Base-by-base conservation (phyloP, 2,113 vertebrate species). In the Paraplagusia blochii region DNA sequence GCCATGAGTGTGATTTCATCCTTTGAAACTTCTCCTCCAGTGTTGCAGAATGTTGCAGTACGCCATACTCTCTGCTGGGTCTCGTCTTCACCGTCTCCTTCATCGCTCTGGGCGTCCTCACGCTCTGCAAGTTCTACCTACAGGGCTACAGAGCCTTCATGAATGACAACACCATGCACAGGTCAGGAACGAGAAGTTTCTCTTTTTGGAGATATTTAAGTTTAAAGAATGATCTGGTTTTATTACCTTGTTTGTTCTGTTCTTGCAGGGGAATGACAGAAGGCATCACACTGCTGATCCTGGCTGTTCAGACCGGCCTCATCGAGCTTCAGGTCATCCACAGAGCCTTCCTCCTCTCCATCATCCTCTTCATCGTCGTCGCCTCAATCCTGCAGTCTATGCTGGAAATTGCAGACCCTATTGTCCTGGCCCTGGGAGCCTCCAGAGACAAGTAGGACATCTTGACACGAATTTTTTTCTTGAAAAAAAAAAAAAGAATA, bases 321-420 rank as follows among this genome's bases (percentile, higher is more conserved):
- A 99, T 98, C 55, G 96, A 98, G 72, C 90, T 98, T 15, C 97
- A 98, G 86, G 95, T 99, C 19, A 96, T 99, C 55, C 96, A 99
- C 81, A 88, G 96, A 77, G 97, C 97, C 0, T 99, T 99, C 87
- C 93, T 98, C 39, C 95, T 99, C 72, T 97, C 95, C 84, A 99
- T 99, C 79, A 94, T 99, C 85, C 95, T 99, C 68, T 99, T 98
- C 87, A 98, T 99, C 45, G 95, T 98, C 17, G 96, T 99, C 19
- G 96, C 96, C 16, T 99, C 97, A 66, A 97, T 98, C 61, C 91
- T 99, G 10, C 97, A 99, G 88, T 98, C 96, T 38, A 98, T 99
- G 97, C 81, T 99, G 83, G 96, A 99, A 88, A 99, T 99, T 7
- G 96, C 97, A n/a, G 96, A 99, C 81, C 97, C 96, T 54, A 98